Base-by-base conservation (phyloP, 2,888 invertebrate genomes). In the Rhabditophanes sp. region DNA sequence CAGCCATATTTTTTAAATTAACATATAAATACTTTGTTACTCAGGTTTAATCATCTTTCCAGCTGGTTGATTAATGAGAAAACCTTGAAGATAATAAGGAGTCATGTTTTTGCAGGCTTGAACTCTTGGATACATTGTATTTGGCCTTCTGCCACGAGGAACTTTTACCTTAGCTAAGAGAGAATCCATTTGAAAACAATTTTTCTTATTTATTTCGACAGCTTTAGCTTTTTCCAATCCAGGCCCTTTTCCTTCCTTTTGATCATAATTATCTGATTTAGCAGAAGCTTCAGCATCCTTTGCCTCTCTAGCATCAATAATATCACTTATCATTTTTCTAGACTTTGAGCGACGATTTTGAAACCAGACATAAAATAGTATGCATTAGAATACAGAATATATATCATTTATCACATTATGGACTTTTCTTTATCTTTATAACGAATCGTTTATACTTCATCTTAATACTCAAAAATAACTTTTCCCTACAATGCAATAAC, bases 351-450 rank as follows among this genome's bases (percentile, higher is more conserved):
- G 75, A 21, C 96, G 76, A 72, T 96, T 96, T 73, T 96, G 96
- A 72, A 96, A 96, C 93, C 93, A 96, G 44, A 96, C 93, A 90
- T 93, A 76, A 12, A 61, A 53, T 11, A 69, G 69, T 51, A 43
- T 25, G 23, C 15, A 33, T 6, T 25, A 25, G 26, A 9, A n/a
- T n/a, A n/a, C n/a, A n/a, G n/a, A n/a, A n/a, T n/a, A n/a, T n/a
- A n/a, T n/a, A n/a, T n/a, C n/a, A n/a, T n/a, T n/a, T n/a, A n/a
- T n/a, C n/a, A n/a, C n/a, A n/a, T n/a, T n/a, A n/a, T n/a, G n/a
- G n/a, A n/a, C n/a, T 26, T 26, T 18, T n/a, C 27, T n/a, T 18
- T 9, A 8, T 9, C 27, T 8, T n/a, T n/a, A n/a, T n/a, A n/a
- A n/a, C n/a, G n/a, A n/a, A n/a, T n/a, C n/a, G n/a, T n/a, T n/a